These are phyloP conservation scores for Rhopalosiphum nymphaeae DNA, from an alignment of 2,888 invertebrate species.

Conservation along the genomic window DNA sequence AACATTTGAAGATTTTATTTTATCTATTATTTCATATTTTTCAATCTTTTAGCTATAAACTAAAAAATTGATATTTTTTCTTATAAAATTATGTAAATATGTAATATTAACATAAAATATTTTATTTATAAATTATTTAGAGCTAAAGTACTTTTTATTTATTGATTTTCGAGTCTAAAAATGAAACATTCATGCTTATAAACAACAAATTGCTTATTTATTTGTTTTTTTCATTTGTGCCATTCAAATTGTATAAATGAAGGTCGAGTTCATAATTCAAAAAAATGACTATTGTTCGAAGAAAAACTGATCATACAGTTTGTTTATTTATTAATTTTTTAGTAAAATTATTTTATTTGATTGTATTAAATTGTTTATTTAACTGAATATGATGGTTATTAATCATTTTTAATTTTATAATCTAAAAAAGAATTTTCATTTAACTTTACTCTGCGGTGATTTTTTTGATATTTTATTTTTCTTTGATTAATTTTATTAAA, in stretches of 20 bases:
- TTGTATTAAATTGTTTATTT: background rate
- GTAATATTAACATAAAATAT: background rate
- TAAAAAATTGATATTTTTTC: background rate
- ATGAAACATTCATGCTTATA: background rate
- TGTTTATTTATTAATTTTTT: background rate
- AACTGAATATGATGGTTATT: background rate
- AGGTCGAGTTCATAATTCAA: constrained; percentile 9
- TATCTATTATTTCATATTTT: background rate
- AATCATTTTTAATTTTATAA: background rate
- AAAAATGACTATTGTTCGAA: background rate
- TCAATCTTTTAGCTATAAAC: background rate
- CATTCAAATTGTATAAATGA: background rate
- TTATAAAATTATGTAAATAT: background rate
- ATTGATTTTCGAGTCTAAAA: background rate
- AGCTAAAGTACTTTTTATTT: background rate
- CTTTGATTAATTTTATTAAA: background rate
- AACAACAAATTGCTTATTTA: background rate
- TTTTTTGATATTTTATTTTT: background rate
- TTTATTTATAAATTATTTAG: too few species aligned
- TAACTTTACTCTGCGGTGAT: background rate
- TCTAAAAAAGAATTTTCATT: background rate
- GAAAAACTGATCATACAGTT: background rate
- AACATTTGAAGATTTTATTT: background rate
- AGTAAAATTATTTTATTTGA: background rate
- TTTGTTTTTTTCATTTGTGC: background rate